Evolutionary conservation across 2,113 vertebrate species (phyloP), one percentile per base, ranked within the genome.

Genomic region (Onychostoma macrolepis): DNA sequence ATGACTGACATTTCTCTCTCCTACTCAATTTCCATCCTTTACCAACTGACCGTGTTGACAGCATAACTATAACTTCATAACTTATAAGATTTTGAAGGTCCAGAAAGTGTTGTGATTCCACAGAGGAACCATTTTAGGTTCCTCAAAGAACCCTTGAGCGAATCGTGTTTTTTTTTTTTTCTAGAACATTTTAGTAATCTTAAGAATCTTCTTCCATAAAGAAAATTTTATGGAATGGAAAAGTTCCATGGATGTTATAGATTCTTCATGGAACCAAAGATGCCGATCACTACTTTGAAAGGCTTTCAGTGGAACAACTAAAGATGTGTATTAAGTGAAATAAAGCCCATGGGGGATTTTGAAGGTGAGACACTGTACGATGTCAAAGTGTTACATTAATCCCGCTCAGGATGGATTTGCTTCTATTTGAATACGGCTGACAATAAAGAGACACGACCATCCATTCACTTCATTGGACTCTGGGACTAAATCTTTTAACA

Each of bases 21-120:
- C 81, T 71, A 83, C 81, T 48, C 81, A 83, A 2, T 71, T 71
- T 83, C 81, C 80, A 69, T 83, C 10, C 15, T 78, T 21, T 12
- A 50, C 7, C 50, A 81, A 45, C 24, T 65, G 79, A 45, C 13
- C 24, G 15, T 30, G 30, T 13, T 80, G 56, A 28, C 4, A 0
- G 50, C 17, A 53, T 21, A 21, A 53, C 48, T 17, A 50, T 5
- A 53, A 19, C 17, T 53, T 50, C 48, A 53, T 53, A 41, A 41
- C 7, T 41, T 7, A 41, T 41, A 53, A 43, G 43, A 9, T 43
- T 43, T 11, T 10, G 8, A 43, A 43, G 9, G 43, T 43, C 43
- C 6, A 48, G 4, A 48, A 48, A 48, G 13, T 48, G 45, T 15
- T 6, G 50, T 11, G 43, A 10, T 43, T 10, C 43, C 12, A 13